Conservation (phyloP, 2,797 vertebrate genomes). For the Coregonus sp. region DNA sequence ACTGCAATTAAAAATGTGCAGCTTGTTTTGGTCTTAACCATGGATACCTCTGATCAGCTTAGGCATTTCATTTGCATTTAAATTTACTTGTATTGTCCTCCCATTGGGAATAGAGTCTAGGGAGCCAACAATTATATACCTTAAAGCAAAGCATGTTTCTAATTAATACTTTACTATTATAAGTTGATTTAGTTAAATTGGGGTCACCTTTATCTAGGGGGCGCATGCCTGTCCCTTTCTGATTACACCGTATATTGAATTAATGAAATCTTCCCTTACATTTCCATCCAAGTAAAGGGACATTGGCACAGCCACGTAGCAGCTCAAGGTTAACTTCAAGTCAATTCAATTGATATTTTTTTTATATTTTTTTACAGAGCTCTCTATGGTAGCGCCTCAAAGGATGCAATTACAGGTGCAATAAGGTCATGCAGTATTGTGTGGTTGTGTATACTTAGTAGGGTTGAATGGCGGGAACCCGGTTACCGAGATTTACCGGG, state of each 20-base stretch:
- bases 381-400: background rate
- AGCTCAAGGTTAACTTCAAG: conserved; percentile 24
- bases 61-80: conserved; percentile 30
- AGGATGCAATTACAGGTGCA: background rate
- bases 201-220: conserved; percentile 29
- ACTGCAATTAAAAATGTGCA: background rate
- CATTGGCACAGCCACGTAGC: conserved; percentile 4
- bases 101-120: background rate
- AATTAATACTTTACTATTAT: conserved; percentile 31
- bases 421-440: background rate
- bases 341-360: conserved; percentile 5
- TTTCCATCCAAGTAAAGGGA: conserved; percentile 33
- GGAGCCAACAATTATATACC: conserved; percentile 7
- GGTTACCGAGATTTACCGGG: too few species aligned
- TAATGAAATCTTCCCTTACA: conserved; percentile 17
- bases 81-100: conserved; percentile 20
- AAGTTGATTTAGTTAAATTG: conserved; percentile 31
- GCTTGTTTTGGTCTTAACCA: background rate
- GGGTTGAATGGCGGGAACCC: too few species aligned
- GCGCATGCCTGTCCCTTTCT: conserved; percentile 17
- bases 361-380: too few species aligned
- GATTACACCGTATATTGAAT: conserved; percentile 28
- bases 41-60: background rate
- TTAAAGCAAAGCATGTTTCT: conserved; percentile 28
- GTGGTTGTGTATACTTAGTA: too few species aligned